Evolutionary conservation across 1,140 invertebrate genomes (phyloP).

Genomic region (Druon quercuslanigerum): DNA sequence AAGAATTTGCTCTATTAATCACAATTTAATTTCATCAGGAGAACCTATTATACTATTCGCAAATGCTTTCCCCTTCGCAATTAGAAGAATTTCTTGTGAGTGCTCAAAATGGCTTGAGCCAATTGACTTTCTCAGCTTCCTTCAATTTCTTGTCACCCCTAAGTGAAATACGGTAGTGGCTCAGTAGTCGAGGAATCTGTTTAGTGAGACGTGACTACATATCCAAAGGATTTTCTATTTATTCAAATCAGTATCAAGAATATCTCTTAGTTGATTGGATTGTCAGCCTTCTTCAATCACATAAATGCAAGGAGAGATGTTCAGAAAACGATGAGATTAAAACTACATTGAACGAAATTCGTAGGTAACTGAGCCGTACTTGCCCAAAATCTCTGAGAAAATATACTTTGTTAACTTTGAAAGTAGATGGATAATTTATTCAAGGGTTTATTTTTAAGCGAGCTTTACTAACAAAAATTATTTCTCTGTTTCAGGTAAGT

Average conservation of each 20-base stretch:
- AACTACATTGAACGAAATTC: too few relatives aligned
- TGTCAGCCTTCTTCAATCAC: neutral
- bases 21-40: too few relatives aligned
- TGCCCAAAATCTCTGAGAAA: too few relatives aligned
- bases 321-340: neutral
- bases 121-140: neutral
- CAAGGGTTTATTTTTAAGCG: too few relatives aligned
- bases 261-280: constrained; percentile 57
- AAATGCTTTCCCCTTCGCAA: neutral
- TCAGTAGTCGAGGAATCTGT: neutral
- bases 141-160: neutral
- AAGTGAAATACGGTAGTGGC: neutral
- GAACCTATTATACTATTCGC: too few relatives aligned
- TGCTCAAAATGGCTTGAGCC: neutral
- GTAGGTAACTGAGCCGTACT: too few relatives aligned
- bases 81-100: neutral
- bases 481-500: neutral
- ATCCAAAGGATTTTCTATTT: constrained; percentile 37
- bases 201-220: neutral
- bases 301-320: neutral
- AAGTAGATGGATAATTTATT: too few relatives aligned
- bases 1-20: too few relatives aligned
- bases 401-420: too few relatives aligned
- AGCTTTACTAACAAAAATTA: neutral
- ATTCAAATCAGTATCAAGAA: constrained; percentile 57